A percentile compares a stretch with the other conserved stretches of the same genome.
These are phyloP conservation scores for Drosophila lacicola DNA, from an alignment of 2,888 invertebrate species.

Conservation along the genomic window DNA sequence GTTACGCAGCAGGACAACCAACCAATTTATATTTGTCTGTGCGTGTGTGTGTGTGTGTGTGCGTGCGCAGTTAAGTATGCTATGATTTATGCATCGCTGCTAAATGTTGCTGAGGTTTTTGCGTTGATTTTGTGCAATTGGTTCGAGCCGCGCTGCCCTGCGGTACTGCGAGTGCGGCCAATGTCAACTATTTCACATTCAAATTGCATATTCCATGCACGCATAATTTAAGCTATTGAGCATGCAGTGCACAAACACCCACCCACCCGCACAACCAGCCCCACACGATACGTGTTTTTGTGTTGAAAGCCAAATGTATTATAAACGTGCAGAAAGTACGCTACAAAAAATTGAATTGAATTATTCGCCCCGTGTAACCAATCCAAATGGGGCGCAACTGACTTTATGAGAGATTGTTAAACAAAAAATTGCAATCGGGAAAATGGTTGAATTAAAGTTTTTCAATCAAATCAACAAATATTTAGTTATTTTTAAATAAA, in stretches of 20 bases:
- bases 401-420: neutral
- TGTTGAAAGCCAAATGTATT: constrained; percentile 15
- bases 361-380: neutral
- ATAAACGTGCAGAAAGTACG: neutral
- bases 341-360: constrained; percentile 1
- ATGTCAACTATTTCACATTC: constrained; percentile 59
- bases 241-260: constrained; percentile 6
- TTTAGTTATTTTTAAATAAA: too few species aligned
- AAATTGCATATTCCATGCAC: constrained; percentile 69
- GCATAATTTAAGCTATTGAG: constrained; percentile 72
- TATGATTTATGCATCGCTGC: constrained; percentile 77
- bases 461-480: too few species aligned
- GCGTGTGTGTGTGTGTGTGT: constrained; percentile 21
- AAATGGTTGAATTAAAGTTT: neutral
- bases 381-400: neutral
- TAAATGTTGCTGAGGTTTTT: constrained; percentile 75
- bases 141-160: constrained; percentile 9
- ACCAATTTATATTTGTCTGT: constrained; percentile 33
- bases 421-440: neutral
- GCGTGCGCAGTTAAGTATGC: constrained; percentile 69
- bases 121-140: constrained; percentile 68
- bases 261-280: neutral
- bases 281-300: neutral
- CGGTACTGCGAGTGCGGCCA: constrained; percentile 19
- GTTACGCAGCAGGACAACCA: constrained; percentile 53